These are phyloP conservation scores for Nothura maculosa DNA, from an alignment of 2,797 vertebrate species.

Conservation along the genomic window DNA sequence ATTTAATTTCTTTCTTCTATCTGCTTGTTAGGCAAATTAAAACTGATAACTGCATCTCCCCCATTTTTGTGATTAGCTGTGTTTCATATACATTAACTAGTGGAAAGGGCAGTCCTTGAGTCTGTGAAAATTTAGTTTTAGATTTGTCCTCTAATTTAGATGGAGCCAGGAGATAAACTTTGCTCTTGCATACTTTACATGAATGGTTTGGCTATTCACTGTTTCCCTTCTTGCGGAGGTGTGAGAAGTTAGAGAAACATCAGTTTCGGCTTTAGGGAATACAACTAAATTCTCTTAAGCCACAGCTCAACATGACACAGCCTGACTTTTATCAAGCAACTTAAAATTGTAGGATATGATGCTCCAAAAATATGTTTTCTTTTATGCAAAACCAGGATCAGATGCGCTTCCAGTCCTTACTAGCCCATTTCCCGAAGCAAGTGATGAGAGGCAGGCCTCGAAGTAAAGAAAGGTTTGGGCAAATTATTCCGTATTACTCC, in stretches of 20 bases:
- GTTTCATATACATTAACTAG: not conserved
- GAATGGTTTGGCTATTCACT: not conserved
- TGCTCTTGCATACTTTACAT: not conserved
- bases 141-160: not conserved
- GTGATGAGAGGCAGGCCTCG: not conserved
- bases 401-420: not conserved
- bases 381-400: constrained; percentile 28
- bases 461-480: not conserved
- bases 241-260: constrained; percentile 50
- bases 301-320: constrained; percentile 29
- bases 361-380: constrained; percentile 19
- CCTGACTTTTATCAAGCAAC: not conserved
- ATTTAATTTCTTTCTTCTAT: not conserved
- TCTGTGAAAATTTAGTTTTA: not conserved
- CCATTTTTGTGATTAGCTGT: not conserved
- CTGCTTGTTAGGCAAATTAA: not conserved
- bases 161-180: not conserved
- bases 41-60: not conserved
- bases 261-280: not conserved
- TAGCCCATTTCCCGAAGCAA: not conserved
- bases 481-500: not conserved
- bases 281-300: constrained; percentile 29
- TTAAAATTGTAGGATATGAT: constrained; percentile 12
- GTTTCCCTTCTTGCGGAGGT: not conserved
- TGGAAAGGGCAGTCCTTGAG: not conserved